Evolutionary conservation across 2,888 invertebrate species (phyloP), one percentile per base, ranked within the genome.

Genomic region (Tanytarsus gracilentus): DNA sequence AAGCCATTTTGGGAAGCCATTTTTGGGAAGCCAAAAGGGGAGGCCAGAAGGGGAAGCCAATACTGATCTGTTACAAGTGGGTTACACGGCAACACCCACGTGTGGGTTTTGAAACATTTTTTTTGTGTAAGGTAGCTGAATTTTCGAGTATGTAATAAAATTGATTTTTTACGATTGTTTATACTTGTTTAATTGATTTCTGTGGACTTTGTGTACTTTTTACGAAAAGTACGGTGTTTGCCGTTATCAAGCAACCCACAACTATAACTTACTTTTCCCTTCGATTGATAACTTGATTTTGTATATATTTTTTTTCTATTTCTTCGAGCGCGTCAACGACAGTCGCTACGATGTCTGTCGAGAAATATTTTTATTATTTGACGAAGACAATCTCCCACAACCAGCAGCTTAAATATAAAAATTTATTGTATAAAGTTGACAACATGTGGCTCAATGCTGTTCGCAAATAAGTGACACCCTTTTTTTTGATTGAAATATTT

Each of bases 191-290:
- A 56, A 56, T 56, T 56, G 55, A 56, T 56, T 56, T 40, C 27
- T 25, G 39, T 56, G 55, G 40, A 56, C 55, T 53, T 53, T 53
- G 53, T n/a, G n/a, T n/a, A n/a, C n/a, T n/a, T n/a, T n/a, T n/a
- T n/a, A n/a, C n/a, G n/a, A n/a, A n/a, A n/a, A n/a, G n/a, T n/a
- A n/a, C n/a, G n/a, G n/a, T n/a, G n/a, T n/a, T n/a, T n/a, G n/a
- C n/a, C n/a, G n/a, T n/a, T n/a, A n/a, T n/a, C n/a, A n/a, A n/a
- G n/a, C n/a, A n/a, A n/a, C n/a, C n/a, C n/a, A n/a, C n/a, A n/a
- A n/a, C n/a, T n/a, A n/a, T n/a, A n/a, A n/a, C n/a, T n/a, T n/a
- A n/a, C n/a, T n/a, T n/a, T n/a, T n/a, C n/a, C n/a, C n/a, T n/a
- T n/a, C n/a, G n/a, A n/a, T n/a, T n/a, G n/a, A n/a, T n/a, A n/a